These are phyloP conservation scores for Yponomeuta plumbellus DNA, from an alignment of 2,888 invertebrate species.

Conservation along the genomic window DNA sequence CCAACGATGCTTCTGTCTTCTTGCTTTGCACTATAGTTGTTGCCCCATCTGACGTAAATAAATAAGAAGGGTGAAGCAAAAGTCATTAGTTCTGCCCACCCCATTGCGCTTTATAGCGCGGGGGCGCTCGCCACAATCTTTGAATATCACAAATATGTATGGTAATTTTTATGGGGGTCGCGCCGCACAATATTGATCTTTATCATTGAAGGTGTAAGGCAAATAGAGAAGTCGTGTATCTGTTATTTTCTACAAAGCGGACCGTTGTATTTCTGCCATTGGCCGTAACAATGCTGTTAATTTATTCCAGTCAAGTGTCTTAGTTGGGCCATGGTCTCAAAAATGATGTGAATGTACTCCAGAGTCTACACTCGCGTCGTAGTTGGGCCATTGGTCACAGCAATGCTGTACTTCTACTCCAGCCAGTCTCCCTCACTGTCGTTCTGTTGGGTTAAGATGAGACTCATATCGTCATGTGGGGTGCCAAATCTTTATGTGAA, in stretches of 20 bases:
- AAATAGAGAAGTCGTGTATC: not conserved
- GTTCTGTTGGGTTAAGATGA: too few relatives aligned
- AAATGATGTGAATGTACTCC: too few relatives aligned
- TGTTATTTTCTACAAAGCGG: not conserved
- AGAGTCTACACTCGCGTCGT: too few relatives aligned
- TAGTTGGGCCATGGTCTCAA: too few relatives aligned
- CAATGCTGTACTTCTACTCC: too few relatives aligned
- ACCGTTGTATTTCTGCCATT: too few relatives aligned
- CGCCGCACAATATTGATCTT: not conserved
- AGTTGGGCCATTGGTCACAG: too few relatives aligned
- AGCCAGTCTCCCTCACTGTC: too few relatives aligned
- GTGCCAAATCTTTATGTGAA: too few relatives aligned
- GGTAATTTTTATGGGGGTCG: conserved; percentile 6
- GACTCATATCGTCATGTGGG: too few relatives aligned
- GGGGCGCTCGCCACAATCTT: conserved; percentile 24
- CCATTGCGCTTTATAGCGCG: conserved; percentile 33
- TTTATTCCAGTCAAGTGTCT: too few relatives aligned
- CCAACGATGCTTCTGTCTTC: not conserved
- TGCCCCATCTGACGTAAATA: conserved; percentile 24
- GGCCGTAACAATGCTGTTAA: too few relatives aligned
- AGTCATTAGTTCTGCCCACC: conserved; percentile 39
- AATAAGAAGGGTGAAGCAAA: conserved; percentile 35
- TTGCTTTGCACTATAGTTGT: not conserved
- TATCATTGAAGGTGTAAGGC: not conserved
- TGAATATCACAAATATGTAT: conserved; percentile 12